phyloP scores from a whole-genome alignment of 2,113 vertebrate species.

The Lucifuga dentata region DNA sequence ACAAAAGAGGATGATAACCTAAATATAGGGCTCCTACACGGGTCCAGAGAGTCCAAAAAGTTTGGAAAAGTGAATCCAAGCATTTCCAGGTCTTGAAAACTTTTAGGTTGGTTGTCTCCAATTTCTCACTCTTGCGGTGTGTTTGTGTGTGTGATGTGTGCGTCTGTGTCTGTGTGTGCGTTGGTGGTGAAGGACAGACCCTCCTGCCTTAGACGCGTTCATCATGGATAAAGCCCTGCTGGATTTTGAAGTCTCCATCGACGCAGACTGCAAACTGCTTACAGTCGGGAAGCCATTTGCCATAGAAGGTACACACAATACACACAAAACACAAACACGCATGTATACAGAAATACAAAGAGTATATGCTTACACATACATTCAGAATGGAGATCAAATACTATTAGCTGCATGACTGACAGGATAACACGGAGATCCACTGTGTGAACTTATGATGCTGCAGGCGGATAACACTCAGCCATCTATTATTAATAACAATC shows the following conservation, averaged over 20 bases:
- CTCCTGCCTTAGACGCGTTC: slow-evolving; percentile 93
- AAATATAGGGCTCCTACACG: slow-evolving; percentile 5
- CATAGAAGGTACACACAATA: slow-evolving; percentile 91
- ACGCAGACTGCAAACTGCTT: slow-evolving; percentile 95
- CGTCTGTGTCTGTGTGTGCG: slow-evolving; percentile 60
- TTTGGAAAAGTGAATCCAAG: slow-evolving; percentile 30
- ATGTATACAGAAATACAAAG: background rate
- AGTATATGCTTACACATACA: slow-evolving; percentile 6
- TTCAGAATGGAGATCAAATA: slow-evolving; percentile 27
- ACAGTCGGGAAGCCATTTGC: slow-evolving; percentile 97
- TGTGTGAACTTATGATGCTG: slow-evolving; percentile 45
- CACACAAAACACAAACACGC: slow-evolving; percentile 2
- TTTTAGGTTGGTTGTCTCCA: slow-evolving; percentile 23
- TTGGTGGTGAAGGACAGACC: slow-evolving; percentile 87
- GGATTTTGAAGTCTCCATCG: slow-evolving; percentile 97
- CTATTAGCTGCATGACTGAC: slow-evolving; percentile 50
- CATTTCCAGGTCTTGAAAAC: slow-evolving; percentile 9
- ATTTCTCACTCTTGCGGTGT: slow-evolving; percentile 29
- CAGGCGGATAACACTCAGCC: slow-evolving; percentile 38
- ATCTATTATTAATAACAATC: slow-evolving; percentile 69
- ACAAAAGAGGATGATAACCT: slow-evolving; percentile 41
- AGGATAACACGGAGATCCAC: slow-evolving; percentile 37
- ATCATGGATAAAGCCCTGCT: slow-evolving; percentile 99
- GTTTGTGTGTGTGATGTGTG: slow-evolving; percentile 37
- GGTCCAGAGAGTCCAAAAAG: background rate